phyloP scores from a whole-genome alignment of 2,888 invertebrate genomes.

The Napeogenes sylphis region DNA sequence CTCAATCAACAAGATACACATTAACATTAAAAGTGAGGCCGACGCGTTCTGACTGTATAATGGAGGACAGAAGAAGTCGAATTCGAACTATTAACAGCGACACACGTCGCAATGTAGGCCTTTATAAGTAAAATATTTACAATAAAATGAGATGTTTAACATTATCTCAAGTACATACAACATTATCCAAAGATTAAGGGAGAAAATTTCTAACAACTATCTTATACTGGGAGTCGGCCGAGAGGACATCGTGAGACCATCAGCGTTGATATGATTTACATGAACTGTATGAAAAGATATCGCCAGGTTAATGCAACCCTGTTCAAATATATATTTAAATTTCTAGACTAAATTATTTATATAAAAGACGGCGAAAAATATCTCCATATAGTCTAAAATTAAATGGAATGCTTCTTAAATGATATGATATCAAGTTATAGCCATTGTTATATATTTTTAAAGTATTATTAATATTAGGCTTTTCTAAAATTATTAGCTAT shows the following conservation, averaged over 20 bases:
- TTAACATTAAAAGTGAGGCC: slow-evolving; percentile 31
- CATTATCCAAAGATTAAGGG: slow-evolving; percentile 70
- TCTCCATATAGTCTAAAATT: not conserved
- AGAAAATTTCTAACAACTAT: slow-evolving; percentile 70
- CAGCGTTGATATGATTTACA: slow-evolving; percentile 5
- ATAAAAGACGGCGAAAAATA: slow-evolving; percentile 3
- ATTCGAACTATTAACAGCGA: slow-evolving; percentile 64
- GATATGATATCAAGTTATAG: not conserved
- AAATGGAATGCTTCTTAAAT: not conserved
- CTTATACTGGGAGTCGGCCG: slow-evolving; percentile 30
- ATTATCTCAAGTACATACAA: slow-evolving; percentile 58
- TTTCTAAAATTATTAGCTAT: slow-evolving; percentile 9
- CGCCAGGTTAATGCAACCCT: slow-evolving; percentile 22
- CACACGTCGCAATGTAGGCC: slow-evolving; percentile 68
- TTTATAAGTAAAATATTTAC: slow-evolving; percentile 74
- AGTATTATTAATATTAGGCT: slow-evolving; percentile 5
- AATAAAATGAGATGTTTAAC: slow-evolving; percentile 70
- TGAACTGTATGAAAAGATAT: not conserved
- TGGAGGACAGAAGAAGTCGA: slow-evolving; percentile 54
- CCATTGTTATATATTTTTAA: not conserved
- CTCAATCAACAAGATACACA: slow-evolving; percentile 38
- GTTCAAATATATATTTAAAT: slow-evolving; percentile 27
- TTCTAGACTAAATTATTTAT: slow-evolving; percentile 21
- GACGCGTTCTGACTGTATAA: slow-evolving; percentile 43
- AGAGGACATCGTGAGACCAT: slow-evolving; percentile 25